Evolutionary conservation across 2,113 vertebrate species (phyloP), one percentile per base, ranked within the genome.

Genomic region (Elachura formosa): DNA sequence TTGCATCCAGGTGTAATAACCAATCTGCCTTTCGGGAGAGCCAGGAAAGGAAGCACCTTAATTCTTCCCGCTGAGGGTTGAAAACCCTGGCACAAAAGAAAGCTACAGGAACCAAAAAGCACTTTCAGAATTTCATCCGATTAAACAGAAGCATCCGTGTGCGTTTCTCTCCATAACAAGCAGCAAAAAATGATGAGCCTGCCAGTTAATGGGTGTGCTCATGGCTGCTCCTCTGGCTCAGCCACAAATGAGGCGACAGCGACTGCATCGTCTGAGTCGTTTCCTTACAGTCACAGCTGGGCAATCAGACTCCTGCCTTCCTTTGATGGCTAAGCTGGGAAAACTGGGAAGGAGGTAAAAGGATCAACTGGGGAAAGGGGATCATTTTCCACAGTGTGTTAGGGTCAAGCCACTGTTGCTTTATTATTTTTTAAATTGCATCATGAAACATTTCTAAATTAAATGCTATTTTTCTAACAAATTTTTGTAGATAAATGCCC

Each of bases 1-100:
- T 88, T 81, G 64, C 76, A 94, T 77, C 83, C 91, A 94, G 88
- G 80, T 95, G 61, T 63, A 96, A 96, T 89, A 94, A 96, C 71
- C 90, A 93, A 89, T 80, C 90, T 95, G 94, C 76, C 80, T 94
- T 90, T 92, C 4, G 0, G 61, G 73, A 92, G 14, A 93, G 90
- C 72, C 92, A 86, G 64, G 11, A 81, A 52, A 78, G n/a, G 36
- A 88, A 94, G 61, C 68, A 77, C 94, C 84, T 94, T 56, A 62
- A 92, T 93, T 74, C 76, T 74, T 77, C 64, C 48, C 1, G 0
- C 56, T 1, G 7, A 67, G 34, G 7, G 22, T 68, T 84, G 79
- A 74, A 90, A 92, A 67, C 34, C 43, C 51, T 81, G 92, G 83
- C 86, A 77, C 43, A 4, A 10, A 74, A 78, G 72, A 95, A 93